Evolutionary conservation across 1,140 invertebrate genomes (phyloP), one percentile per base, ranked within the genome.

Genomic region (Drosophila dunni): DNA sequence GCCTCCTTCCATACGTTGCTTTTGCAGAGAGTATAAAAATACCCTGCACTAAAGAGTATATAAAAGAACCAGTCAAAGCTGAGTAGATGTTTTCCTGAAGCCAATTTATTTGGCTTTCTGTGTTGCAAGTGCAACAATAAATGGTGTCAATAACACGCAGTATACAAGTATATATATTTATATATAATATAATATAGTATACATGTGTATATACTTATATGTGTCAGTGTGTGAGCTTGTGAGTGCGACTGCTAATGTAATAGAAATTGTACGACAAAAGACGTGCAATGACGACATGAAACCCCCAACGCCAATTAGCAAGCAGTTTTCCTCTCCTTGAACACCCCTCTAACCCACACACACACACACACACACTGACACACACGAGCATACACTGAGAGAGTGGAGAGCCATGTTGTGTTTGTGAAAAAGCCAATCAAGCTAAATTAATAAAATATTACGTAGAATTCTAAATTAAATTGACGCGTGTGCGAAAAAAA

Each of bases 361-460:
- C 13, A 61, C 48, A 46, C 69, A 58, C 36, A 63, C 48, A 54
- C 13, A 61, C 48, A 46, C 69, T 53, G 24, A 63, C 34, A 33
- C 13, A 24, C 58, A 57, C 50, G 24, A 24, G 17, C 58, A 57
- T 8, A 29, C 24, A 4, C 2, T 15, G 24, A 53, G n/a, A 3
- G 7, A 53, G 29, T 9, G 48, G 50, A 44, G 62, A 54, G 44
- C 50, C 38, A 36, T 33, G 65, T 75, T 79, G 50, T 82, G 75
- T 86, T 88, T 86, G 76, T 86, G 83, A 88, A 89, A 88, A 89
- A 88, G 83, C 83, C 84, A 88, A 88, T 88, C 83, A 83, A 88
- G 83, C 77, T 83, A 88, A 88, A 88, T 88, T 88, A 88, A 88
- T 88, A 88, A 88, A 83, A 88, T 88, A 83, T 83, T 88, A 78